Percentiles rank a stretch among this genome's conserved stretches.
These are phyloP conservation scores for Orthosia gothica DNA, from an alignment of 2,888 invertebrate species.

Conservation along the genomic window DNA sequence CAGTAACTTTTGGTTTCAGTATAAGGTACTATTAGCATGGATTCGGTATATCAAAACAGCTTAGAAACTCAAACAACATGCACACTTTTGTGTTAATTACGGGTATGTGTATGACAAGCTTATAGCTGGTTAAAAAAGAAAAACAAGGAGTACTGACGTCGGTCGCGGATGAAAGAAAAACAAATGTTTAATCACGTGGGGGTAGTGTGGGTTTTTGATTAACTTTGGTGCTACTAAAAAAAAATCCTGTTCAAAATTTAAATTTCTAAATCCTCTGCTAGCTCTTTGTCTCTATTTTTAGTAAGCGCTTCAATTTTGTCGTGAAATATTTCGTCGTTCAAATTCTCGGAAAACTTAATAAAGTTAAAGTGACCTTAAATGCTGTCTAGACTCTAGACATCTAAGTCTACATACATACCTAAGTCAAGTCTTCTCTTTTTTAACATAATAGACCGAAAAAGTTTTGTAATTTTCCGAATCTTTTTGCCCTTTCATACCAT, in stretches of 20 bases:
- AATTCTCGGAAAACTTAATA: slow-evolving; percentile 16
- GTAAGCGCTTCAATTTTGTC: slow-evolving; percentile 10
- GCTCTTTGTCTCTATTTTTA: slow-evolving; percentile 3
- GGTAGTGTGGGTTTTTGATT: slow-evolving; percentile 21
- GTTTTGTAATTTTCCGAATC: background rate
- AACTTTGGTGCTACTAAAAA: slow-evolving; percentile 19
- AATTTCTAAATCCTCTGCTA: slow-evolving; percentile 21
- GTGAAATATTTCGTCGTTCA: slow-evolving; percentile 18
- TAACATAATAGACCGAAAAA: background rate
- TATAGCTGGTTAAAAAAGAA: slow-evolving; percentile 21
- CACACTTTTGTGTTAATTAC: too few species aligned
- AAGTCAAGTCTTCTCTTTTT: slow-evolving; percentile 10
- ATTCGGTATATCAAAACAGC: background rate
- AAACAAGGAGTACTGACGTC: slow-evolving; percentile 35
- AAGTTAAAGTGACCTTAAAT: slow-evolving; percentile 31
- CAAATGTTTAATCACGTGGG: slow-evolving; percentile 17
- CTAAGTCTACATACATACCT: background rate
- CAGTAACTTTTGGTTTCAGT: too few species aligned
- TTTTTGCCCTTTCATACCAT: background rate
- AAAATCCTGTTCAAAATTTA: slow-evolving; percentile 12
- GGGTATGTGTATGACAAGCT: background rate
- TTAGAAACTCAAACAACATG: background rate
- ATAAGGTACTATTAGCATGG: background rate
- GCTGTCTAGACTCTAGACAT: slow-evolving; percentile 39
- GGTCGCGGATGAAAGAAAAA: slow-evolving; percentile 34